Evolutionary conservation across 35 echinoderm and acorn worm species (phyloP).

Genomic region (Acanthaster planci): DNA sequence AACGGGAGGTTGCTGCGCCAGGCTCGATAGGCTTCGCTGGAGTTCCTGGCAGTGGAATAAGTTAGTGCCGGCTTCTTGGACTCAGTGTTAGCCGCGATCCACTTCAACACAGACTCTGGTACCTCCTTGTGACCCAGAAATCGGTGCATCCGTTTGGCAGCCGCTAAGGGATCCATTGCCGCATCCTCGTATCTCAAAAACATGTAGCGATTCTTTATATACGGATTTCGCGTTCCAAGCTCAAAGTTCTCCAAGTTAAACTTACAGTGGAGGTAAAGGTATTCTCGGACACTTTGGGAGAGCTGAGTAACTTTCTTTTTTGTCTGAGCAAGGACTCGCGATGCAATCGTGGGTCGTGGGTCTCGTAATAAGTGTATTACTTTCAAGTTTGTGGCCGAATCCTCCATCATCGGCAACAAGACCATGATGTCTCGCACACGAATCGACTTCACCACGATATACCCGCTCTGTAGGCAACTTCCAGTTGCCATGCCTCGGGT

Average conservation of each 20-base stretch:
- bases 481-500: background rate
- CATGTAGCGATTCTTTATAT: conserved; percentile 42
- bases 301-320: background rate
- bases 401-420: conserved; percentile 51
- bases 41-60: conserved; percentile 61
- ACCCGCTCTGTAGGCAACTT: conserved; percentile 34
- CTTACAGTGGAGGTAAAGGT: conserved; percentile 52
- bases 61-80: background rate
- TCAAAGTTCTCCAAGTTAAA: conserved; percentile 51
- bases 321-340: conserved; percentile 30
- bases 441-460: conserved; percentile 49
- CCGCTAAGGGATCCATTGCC: conserved; percentile 31
- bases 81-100: conserved; percentile 52
- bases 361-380: conserved; percentile 67
- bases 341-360: conserved; percentile 58
- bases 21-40: conserved; percentile 37
- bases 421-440: conserved; percentile 57
- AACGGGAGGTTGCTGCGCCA: conserved; percentile 50
- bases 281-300: background rate
- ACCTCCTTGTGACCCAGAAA: conserved; percentile 30
- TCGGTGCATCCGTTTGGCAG: conserved; percentile 29
- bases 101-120: conserved; percentile 29
- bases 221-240: conserved; percentile 35
- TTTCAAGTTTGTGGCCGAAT: conserved; percentile 35
- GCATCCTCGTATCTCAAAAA: conserved; percentile 64